Percentiles rank a stretch among this genome's conserved stretches.
phyloP scores from a whole-genome alignment of 2,888 invertebrate genomes.

The Sycophila texana region DNA sequence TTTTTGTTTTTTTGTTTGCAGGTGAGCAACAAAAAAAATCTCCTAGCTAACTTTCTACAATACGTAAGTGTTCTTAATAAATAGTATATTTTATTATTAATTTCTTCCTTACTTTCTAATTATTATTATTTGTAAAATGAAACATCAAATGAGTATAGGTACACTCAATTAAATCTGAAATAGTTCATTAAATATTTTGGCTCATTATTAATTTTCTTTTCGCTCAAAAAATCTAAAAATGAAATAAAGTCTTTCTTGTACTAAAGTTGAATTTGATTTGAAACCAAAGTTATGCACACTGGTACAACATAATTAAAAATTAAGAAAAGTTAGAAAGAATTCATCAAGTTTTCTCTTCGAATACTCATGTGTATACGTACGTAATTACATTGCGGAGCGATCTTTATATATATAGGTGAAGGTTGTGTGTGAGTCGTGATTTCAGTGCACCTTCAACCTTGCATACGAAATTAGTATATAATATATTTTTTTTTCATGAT shows the following conservation, averaged over 20 bases:
- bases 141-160: background rate
- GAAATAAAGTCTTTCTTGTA: too few species aligned
- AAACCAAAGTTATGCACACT: too few species aligned
- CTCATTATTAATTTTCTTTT: too few species aligned
- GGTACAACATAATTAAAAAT: too few species aligned
- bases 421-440: background rate
- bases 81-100: too few species aligned
- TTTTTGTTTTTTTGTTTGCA: constrained; percentile 13
- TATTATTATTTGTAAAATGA: background rate
- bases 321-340: too few species aligned
- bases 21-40: constrained; percentile 23
- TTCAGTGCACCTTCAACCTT: background rate
- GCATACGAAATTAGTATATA: background rate
- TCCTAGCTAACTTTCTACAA: background rate
- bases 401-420: constrained; percentile 41
- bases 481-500: too few species aligned
- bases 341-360: constrained; percentile 19
- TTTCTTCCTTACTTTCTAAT: too few species aligned
- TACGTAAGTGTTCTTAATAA: constrained; percentile 10
- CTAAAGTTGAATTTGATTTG: too few species aligned
- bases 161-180: too few species aligned
- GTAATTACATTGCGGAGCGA: background rate
- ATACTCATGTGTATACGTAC: constrained; percentile 28
- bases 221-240: too few species aligned
- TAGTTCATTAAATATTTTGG: background rate